These are phyloP conservation scores for Hippocampus kuda DNA, from an alignment of 2,797 vertebrate species.

Conservation along the genomic window DNA sequence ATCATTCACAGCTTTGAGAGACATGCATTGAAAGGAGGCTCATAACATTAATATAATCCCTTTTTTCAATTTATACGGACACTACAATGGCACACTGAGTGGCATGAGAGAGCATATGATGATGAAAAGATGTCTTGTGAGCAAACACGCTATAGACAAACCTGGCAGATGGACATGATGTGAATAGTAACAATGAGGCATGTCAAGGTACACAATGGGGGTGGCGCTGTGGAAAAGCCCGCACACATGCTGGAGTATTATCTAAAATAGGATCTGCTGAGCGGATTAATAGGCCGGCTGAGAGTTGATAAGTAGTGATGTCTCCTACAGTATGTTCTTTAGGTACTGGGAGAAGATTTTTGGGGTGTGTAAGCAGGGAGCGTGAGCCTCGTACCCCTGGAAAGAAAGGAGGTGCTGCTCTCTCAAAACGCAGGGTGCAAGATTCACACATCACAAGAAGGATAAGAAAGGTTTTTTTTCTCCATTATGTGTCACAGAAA, in stretches of 20 bases:
- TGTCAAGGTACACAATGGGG: slow-evolving; percentile 19
- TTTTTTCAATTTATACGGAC: slow-evolving; percentile 1
- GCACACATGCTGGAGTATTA: slow-evolving; percentile 14
- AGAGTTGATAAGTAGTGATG: slow-evolving; percentile 36
- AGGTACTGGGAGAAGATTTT: slow-evolving; percentile 14
- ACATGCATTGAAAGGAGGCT: background rate
- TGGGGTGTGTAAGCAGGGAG: slow-evolving; percentile 22
- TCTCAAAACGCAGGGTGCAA: background rate
- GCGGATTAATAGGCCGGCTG: slow-evolving; percentile 32
- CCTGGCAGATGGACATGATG: slow-evolving; percentile 7
- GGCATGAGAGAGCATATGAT: slow-evolving; percentile 9
- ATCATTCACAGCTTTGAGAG: background rate
- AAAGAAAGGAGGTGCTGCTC: slow-evolving; percentile 32
- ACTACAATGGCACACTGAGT: background rate
- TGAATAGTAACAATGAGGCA: slow-evolving; percentile 23
- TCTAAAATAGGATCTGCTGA: slow-evolving; percentile 27
- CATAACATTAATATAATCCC: background rate
- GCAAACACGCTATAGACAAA: slow-evolving; percentile 8
- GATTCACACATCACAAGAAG: background rate
- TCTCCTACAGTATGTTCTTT: slow-evolving; percentile 22
- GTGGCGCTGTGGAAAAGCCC: slow-evolving; percentile 7
- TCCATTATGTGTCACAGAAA: background rate
- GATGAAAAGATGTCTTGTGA: slow-evolving; percentile 10
- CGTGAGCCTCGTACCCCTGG: slow-evolving; percentile 16
- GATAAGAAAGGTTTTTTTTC: background rate